Evolutionary conservation across 2,113 vertebrate genomes (phyloP).

Genomic region (Centrocercus urophasianus): DNA sequence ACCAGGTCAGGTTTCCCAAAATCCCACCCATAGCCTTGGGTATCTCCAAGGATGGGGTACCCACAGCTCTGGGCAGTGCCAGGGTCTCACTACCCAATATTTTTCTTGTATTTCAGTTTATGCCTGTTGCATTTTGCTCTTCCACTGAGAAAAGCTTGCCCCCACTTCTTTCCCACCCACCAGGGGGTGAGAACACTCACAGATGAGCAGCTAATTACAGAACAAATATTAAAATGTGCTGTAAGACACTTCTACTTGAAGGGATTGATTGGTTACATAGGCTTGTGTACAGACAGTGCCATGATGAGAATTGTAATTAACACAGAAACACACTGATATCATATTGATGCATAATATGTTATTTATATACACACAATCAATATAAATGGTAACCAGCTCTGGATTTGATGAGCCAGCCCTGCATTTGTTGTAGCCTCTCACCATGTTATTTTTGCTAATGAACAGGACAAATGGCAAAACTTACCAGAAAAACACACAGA

Average conservation of each 20-base stretch:
- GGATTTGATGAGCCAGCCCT: not conserved
- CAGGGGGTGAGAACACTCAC: not conserved
- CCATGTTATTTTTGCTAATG: not conserved
- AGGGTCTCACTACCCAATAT: no score
- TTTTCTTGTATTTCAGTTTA: not conserved
- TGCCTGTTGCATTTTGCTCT: not conserved
- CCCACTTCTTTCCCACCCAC: not conserved
- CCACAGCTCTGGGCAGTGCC: no score
- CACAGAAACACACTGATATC: not conserved
- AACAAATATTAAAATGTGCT: not conserved
- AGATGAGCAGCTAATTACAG: not conserved
- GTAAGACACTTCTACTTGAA: not conserved
- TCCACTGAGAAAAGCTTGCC: not conserved
- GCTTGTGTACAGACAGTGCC: not conserved
- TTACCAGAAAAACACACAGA: constrained; percentile 32
- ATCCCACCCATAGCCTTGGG: no score
- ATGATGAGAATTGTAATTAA: not conserved
- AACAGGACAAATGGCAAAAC: constrained; percentile 28
- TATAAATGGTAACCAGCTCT: not conserved
- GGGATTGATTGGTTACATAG: not conserved
- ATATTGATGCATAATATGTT: not conserved
- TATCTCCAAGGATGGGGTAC: no score
- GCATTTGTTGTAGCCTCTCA: not conserved
- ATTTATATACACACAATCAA: not conserved
- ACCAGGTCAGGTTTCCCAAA: no score